Percentiles rank a stretch among this genome's conserved stretches.
Conservation (phyloP, 2,797 vertebrate genomes). For the Uromys caudimaculatus region DNA sequence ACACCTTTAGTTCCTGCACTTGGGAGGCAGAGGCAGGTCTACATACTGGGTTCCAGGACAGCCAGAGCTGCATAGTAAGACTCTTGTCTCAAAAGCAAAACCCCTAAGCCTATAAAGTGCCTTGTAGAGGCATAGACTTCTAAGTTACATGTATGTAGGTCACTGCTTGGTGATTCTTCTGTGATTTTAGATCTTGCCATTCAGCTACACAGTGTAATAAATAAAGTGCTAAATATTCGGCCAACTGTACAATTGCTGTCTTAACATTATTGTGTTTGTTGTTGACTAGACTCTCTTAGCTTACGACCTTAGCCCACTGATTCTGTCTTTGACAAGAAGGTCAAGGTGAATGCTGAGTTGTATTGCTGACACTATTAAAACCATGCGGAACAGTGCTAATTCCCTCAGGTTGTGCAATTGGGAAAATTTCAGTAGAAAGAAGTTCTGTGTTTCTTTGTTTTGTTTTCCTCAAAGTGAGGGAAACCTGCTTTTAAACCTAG, state of each 20-base stretch:
- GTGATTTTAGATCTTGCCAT: background rate
- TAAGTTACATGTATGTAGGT: background rate
- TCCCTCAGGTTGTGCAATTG: background rate
- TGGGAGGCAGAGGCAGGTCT: background rate
- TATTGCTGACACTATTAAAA: background rate
- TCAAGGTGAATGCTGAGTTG: background rate
- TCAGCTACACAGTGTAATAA: background rate
- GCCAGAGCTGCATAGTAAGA: background rate
- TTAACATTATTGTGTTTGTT: background rate
- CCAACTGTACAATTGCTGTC: background rate
- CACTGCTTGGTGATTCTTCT: background rate
- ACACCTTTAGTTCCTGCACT: background rate
- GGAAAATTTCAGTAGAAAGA: background rate
- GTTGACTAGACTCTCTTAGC: background rate
- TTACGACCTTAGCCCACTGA: background rate
- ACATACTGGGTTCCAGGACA: background rate
- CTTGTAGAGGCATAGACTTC: background rate
- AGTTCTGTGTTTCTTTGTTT: background rate
- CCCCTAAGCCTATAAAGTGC: background rate
- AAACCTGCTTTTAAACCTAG: background rate
- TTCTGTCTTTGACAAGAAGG: slow-evolving; percentile 30
- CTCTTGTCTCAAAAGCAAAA: background rate
- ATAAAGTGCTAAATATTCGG: background rate
- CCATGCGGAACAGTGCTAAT: background rate
- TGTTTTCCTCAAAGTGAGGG: background rate